Percentiles rank a stretch among this genome's conserved stretches.
Conservation (phyloP, 2,888 invertebrate species). For the Augochlorella aurata region DNA sequence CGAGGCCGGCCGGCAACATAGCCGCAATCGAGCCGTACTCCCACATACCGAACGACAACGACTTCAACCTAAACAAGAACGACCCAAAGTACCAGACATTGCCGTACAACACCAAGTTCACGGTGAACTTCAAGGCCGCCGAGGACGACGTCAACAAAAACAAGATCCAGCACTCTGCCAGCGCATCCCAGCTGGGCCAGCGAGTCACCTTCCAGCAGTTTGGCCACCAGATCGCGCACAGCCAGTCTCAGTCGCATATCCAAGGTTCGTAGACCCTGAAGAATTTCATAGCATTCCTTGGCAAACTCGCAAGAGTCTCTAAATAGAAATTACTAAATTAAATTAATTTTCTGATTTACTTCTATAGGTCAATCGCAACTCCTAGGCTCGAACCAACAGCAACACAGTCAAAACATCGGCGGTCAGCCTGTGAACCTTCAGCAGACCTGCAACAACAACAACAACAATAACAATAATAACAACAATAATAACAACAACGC, state of each 20-base stretch:
- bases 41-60: slow-evolving; percentile 88
- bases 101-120: slow-evolving; percentile 94
- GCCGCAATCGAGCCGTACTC: slow-evolving; percentile 95
- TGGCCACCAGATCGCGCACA: slow-evolving; percentile 80
- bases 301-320: too few relatives aligned
- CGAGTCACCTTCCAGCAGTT: slow-evolving; percentile 77
- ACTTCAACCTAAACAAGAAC: slow-evolving; percentile 91
- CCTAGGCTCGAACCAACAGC: slow-evolving; percentile 68
- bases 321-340: too few relatives aligned
- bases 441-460: slow-evolving; percentile 72
- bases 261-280: slow-evolving; percentile 71
- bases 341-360: not conserved
- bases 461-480: slow-evolving; percentile 65
- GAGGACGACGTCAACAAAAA: slow-evolving; percentile 79
- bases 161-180: slow-evolving; percentile 80
- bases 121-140: slow-evolving; percentile 83
- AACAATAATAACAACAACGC: slow-evolving; percentile 67
- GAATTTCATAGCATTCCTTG: too few relatives aligned
- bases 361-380: slow-evolving; percentile 66
- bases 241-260: slow-evolving; percentile 80
- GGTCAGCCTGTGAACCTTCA: slow-evolving; percentile 60
- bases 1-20: slow-evolving; percentile 88
- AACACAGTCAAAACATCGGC: slow-evolving; percentile 70
- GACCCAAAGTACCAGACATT: slow-evolving; percentile 96
- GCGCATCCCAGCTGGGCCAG: slow-evolving; percentile 79